Conservation (phyloP, 2,113 vertebrate genomes). For the Clinocottus analis region DNA sequence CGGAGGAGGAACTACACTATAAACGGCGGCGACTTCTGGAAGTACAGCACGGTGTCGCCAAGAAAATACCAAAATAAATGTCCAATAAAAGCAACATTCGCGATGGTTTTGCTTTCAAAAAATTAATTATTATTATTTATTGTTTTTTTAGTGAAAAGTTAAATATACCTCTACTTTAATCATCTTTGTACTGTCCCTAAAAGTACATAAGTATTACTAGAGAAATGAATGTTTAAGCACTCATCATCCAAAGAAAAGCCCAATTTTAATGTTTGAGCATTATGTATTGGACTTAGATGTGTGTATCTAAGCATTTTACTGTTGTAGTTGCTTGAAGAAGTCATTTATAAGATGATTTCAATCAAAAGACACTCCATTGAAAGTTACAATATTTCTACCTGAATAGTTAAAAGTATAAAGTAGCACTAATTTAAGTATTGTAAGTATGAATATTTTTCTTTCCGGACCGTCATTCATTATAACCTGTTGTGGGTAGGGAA, state of each 20-base stretch:
- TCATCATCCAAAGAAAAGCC: not conserved
- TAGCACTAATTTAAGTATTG: not conserved
- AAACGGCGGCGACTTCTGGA: not conserved
- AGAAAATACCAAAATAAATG: not conserved
- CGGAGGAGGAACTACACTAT: constrained; percentile 46
- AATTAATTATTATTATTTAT: not conserved
- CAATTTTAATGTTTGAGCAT: not conserved
- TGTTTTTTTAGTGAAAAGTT: not conserved
- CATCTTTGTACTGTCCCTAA: not conserved
- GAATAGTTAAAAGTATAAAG: not conserved
- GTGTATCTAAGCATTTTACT: not conserved
- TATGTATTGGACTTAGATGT: not conserved
- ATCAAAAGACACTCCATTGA: not conserved
- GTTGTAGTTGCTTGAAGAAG: not conserved
- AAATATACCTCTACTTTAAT: not conserved
- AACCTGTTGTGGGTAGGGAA: not conserved
- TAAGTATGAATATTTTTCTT: not conserved
- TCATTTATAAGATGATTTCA: not conserved
- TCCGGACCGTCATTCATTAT: not conserved
- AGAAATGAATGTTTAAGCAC: not conserved
- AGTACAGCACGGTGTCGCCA: not conserved
- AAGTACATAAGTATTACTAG: not conserved
- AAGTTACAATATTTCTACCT: not conserved
- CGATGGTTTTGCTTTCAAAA: not conserved
- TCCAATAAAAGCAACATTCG: not conserved